Evolutionary conservation across 2,113 vertebrate species (phyloP).

Genomic region (Oreochromis tanganicae): DNA sequence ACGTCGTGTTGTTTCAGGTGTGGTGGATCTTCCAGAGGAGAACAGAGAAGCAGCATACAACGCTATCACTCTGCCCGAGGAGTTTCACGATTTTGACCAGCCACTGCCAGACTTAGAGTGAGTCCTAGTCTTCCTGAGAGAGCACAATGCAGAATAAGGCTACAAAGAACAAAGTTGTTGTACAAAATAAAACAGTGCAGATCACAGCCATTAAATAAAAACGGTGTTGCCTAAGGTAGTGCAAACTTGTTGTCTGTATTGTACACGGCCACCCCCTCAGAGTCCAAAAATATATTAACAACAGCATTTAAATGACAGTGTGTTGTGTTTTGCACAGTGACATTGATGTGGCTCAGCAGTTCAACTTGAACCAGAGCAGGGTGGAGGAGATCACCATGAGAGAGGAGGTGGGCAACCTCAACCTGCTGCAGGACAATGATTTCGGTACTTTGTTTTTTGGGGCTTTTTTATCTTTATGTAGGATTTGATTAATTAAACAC

Average conservation of each 20-base stretch:
- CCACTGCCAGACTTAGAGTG: slow-evolving; percentile 94
- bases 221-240: fast-evolving
- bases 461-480: fast-evolving
- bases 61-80: slow-evolving; percentile 95
- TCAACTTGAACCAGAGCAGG: slow-evolving; percentile 96
- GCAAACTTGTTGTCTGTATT: not conserved
- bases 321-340: slow-evolving; percentile 73
- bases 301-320: not conserved
- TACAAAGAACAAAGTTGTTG: not conserved
- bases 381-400: slow-evolving; percentile 99
- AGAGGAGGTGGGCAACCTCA: slow-evolving; percentile 97
- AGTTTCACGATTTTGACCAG: slow-evolving; percentile 98
- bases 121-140: slow-evolving; percentile 43
- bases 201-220: not conserved
- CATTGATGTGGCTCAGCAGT: slow-evolving; percentile 96
- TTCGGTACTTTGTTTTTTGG: slow-evolving; percentile 72
- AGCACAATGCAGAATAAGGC: not conserved
- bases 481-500: not conserved
- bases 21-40: slow-evolving; percentile 96
- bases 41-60: slow-evolving; percentile 97
- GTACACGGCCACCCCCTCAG: not conserved
- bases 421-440: slow-evolving; percentile 92
- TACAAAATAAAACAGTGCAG: not conserved
- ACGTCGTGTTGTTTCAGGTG: slow-evolving; percentile 70
- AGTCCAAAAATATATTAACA: not conserved